Base-by-base conservation (phyloP, 2,797 vertebrate genomes). In the Pipistrellus nathusii region DNA sequence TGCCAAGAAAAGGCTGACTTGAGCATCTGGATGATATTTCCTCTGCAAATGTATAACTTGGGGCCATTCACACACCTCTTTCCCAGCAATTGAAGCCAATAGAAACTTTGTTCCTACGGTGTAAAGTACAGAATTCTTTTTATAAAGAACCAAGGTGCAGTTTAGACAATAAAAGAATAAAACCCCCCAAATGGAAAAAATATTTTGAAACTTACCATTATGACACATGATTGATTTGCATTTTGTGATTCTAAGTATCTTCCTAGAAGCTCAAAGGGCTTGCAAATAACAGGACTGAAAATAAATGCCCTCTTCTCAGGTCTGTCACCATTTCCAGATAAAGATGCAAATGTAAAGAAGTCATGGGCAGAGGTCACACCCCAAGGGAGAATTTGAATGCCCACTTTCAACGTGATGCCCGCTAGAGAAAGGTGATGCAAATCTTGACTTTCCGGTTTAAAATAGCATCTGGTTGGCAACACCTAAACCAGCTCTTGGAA, bases 21-120 rank as follows among this genome's bases (percentile, higher is more conserved):
- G 97, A 98, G 98, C 98, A 98, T 98, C 98, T 98, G 98, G 98
- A 98, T 92, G 98, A 97, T 98, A 97, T 98, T 98, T 98, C 94
- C 97, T 97, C 97, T 94, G 96, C 96, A 98, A 98, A 98, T 97
- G 97, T 97, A 97, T 98, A 98, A 98, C 97, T 98, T 66, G 88
- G 97, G 98, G 98, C 97, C 14, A 82, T 98, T 97, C 95, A 59
- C 4, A 93, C 97, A 98, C 98, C 98, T 98, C 98, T 97, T 98
- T 97, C 97, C 95, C 94, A 97, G 97, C 96, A 98, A 95, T 97
- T 95, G 94, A 96, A 98, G 97, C 97, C 98, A 98, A 97, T 90
- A 96, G 96, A 97, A 97, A 97, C 94, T 95, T 88, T 91, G 59
- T 96, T 0, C 21, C 95, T 96, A 62, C 2, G 12, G 95, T 75